These are phyloP conservation scores for Capromys pilorides DNA, from an alignment of 2,797 vertebrate species.

Conservation along the genomic window DNA sequence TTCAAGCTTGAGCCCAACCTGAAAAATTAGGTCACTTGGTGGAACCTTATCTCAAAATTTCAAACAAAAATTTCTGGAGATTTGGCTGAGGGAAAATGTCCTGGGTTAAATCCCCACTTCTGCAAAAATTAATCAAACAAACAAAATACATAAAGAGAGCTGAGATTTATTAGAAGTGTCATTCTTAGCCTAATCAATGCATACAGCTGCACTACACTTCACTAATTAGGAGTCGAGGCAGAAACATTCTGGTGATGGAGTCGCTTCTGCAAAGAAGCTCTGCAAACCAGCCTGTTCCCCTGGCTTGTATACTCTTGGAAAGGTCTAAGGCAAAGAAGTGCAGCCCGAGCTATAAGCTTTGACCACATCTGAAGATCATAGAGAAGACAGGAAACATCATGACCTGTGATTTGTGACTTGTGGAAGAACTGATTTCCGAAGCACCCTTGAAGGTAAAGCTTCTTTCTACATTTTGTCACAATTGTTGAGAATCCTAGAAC, in stretches of 20 bases:
- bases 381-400: neutral
- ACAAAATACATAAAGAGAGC: neutral
- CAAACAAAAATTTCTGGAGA: neutral
- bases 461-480: neutral
- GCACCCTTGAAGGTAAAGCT: neutral
- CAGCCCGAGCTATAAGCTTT: neutral
- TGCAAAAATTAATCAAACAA: neutral
- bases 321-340: neutral
- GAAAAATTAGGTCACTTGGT: neutral
- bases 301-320: no score
- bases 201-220: neutral
- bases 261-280: neutral
- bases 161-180: neutral
- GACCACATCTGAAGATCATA: neutral
- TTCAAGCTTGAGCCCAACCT: neutral
- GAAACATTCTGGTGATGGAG: neutral
- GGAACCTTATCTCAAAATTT: neutral
- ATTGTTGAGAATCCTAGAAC: neutral
- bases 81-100: neutral
- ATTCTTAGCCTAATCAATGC: neutral
- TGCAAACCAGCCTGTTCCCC: accelerated
- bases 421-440: neutral
- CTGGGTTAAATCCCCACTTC: neutral
- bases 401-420: neutral
- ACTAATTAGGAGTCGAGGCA: neutral